A percentile compares a stretch with the other conserved stretches of the same genome.
These are phyloP conservation scores for Menura novaehollandiae DNA, from an alignment of 2,113 vertebrate species.

Conservation along the genomic window DNA sequence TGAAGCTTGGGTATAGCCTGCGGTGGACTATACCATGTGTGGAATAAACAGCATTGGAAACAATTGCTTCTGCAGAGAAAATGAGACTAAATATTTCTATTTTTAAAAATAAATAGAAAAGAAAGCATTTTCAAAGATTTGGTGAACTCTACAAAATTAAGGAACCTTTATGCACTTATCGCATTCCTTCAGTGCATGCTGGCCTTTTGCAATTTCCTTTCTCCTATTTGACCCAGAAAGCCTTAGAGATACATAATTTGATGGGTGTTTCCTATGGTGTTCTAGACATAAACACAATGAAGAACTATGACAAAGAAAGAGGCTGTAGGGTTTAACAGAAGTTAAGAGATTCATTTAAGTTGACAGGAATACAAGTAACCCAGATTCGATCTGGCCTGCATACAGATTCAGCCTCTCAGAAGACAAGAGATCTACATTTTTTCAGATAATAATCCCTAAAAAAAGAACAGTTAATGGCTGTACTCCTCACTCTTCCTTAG, in stretches of 20 bases:
- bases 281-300: neutral
- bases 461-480: neutral
- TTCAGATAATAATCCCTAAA: neutral
- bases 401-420: neutral
- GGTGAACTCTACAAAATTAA: neutral
- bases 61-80: neutral
- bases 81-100: neutral
- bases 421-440: neutral
- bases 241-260: neutral
- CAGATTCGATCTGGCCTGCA: neutral
- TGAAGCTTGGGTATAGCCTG: neutral
- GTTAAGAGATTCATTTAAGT: conserved; percentile 12
- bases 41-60: neutral
- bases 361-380: conserved; percentile 25
- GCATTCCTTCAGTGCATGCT: neutral
- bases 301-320: neutral
- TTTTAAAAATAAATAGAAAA: neutral
- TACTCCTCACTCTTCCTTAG: neutral
- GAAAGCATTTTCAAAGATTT: neutral
- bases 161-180: neutral
- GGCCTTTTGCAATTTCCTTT: neutral
- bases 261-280: neutral
- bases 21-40: neutral
- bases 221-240: conserved; percentile 8
- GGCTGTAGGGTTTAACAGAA: conserved; percentile 8